These are phyloP conservation scores for Anagyrus pseudococci DNA, from an alignment of 2,888 invertebrate genomes.

Conservation along the genomic window DNA sequence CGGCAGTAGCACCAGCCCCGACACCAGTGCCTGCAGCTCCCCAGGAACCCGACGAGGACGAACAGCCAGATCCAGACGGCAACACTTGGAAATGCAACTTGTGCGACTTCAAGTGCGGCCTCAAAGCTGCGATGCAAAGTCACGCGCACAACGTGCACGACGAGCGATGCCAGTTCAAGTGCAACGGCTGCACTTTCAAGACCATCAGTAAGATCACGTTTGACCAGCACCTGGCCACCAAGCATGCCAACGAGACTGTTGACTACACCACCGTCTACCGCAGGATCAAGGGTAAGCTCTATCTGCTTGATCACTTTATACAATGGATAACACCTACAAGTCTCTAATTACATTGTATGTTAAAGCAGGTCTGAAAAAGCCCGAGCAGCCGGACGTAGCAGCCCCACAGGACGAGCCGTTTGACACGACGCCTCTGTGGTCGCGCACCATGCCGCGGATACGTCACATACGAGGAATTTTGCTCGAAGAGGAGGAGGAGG, in stretches of 20 bases:
- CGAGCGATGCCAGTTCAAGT: conserved; percentile 74
- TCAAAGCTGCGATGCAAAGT: conserved; percentile 67
- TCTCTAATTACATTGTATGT: neutral
- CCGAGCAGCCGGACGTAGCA: conserved; percentile 1
- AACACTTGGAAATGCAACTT: conserved; percentile 76
- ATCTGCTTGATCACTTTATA: too few species aligned
- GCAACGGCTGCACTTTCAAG: conserved; percentile 71
- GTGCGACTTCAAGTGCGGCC: conserved; percentile 69
- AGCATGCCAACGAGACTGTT: conserved; percentile 64
- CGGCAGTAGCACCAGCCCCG: neutral
- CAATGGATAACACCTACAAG: neutral
- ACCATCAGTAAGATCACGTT: conserved; percentile 66
- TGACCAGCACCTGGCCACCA: conserved; percentile 67
- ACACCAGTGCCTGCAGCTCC: neutral
- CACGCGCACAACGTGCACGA: conserved; percentile 70
- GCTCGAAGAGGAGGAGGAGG: conserved; percentile 64
- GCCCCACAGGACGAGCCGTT: conserved; percentile 54
- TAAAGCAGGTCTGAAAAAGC: conserved; percentile 27
- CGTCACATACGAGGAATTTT: conserved; percentile 70
- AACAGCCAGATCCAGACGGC: conserved; percentile 58
- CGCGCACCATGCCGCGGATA: conserved; percentile 65
- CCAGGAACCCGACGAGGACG: conserved; percentile 43
- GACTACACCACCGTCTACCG: conserved; percentile 64
- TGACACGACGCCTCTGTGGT: conserved; percentile 71
- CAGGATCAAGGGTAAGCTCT: conserved; percentile 56